Conservation (phyloP, 2,797 vertebrate genomes). For the Sebastes umbrosus region DNA sequence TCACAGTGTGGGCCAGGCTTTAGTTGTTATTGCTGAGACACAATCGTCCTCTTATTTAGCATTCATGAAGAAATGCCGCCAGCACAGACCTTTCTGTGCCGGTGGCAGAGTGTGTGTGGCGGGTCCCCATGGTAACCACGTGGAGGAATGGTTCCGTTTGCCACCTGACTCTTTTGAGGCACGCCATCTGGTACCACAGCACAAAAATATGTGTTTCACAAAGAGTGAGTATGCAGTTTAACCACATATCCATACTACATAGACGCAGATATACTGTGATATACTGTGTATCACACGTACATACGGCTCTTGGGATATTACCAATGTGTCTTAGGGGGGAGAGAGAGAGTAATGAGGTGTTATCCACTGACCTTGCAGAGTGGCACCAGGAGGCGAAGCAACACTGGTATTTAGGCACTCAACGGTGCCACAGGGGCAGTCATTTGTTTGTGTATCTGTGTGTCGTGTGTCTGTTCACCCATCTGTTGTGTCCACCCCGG, state of each 20-base stretch:
- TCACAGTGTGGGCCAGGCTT: neutral
- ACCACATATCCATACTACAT: neutral
- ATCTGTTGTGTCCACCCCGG: constrained; percentile 51
- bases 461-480: constrained; percentile 38
- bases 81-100: neutral
- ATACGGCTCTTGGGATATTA: neutral
- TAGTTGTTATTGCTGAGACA: neutral
- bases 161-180: constrained; percentile 43
- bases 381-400: constrained; percentile 38
- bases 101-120: neutral
- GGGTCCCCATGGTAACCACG: constrained; percentile 41
- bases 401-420: constrained; percentile 56
- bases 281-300: neutral
- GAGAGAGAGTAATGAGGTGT: constrained; percentile 11
- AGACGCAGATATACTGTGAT: neutral
- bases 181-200: constrained; percentile 47
- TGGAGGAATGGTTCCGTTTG: constrained; percentile 31
- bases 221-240: neutral
- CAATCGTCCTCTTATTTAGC: neutral
- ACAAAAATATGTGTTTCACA: constrained; percentile 4
- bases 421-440: constrained; percentile 50
- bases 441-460: constrained; percentile 33
- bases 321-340: neutral
- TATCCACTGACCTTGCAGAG: constrained; percentile 58
- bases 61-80: neutral